These are phyloP conservation scores for Micrasema minimum DNA, from an alignment of 1,140 invertebrate genomes.

Conservation along the genomic window DNA sequence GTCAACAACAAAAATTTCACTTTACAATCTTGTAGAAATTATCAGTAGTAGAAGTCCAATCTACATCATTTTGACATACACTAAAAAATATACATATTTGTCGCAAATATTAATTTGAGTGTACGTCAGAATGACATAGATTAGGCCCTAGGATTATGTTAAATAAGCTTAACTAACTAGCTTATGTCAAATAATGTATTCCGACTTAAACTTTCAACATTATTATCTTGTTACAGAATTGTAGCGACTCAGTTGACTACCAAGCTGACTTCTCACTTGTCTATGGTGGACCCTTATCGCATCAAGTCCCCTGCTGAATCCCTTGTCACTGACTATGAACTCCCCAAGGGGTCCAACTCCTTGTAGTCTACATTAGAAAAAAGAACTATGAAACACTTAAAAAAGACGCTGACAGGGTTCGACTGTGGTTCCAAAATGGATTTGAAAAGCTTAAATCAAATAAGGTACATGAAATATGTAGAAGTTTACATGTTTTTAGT, in stretches of 20 bases:
- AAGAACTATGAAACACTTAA: constrained; percentile 70
- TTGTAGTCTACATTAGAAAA: constrained; percentile 78
- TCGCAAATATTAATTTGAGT: too few species aligned
- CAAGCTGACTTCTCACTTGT: constrained; percentile 78
- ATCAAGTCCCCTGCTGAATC: constrained; percentile 81
- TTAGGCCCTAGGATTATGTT: too few species aligned
- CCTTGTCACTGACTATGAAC: constrained; percentile 72
- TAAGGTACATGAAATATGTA: constrained; percentile 39
- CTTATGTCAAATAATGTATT: too few species aligned
- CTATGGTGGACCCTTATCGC: constrained; percentile 82
- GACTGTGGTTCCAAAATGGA: constrained; percentile 41
- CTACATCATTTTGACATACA: too few species aligned
- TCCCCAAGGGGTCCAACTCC: constrained; percentile 82
- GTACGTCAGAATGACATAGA: too few species aligned
- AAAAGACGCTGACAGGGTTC: constrained; percentile 59
- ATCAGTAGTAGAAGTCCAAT: too few species aligned
- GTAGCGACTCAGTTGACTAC: constrained; percentile 81
- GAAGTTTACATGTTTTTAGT: background rate
- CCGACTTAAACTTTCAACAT: too few species aligned
- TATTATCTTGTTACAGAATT: constrained; percentile 69
- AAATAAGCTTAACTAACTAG: too few species aligned
- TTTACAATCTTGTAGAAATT: too few species aligned
- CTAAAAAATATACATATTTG: too few species aligned
- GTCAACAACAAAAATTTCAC: too few species aligned
- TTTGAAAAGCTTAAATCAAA: constrained; percentile 46